Conservation (phyloP, 2,113 vertebrate genomes). For the Corythornis madagascariensis region DNA sequence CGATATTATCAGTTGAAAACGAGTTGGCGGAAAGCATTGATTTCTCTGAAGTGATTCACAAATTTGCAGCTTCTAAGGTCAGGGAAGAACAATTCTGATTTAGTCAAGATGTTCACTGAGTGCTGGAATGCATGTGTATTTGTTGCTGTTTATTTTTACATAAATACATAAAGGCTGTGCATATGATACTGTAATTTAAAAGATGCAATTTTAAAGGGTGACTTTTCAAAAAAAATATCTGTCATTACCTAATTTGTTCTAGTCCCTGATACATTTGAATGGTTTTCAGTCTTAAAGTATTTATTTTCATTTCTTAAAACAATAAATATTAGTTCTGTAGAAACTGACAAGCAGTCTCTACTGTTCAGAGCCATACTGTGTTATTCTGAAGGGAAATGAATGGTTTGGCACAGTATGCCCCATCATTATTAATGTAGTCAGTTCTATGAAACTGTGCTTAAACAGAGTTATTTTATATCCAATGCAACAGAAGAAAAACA, state of each 20-base stretch:
- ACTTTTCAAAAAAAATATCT: neutral
- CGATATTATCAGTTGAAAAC: no score
- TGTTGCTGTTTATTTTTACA: no score
- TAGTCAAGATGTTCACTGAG: no score
- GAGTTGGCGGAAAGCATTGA: no score
- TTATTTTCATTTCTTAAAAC: neutral
- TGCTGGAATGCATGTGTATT: no score
- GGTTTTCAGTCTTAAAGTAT: neutral
- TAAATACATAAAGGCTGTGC: no score
- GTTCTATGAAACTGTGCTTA: neutral
- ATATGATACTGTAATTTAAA: no score
- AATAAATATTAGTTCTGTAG: neutral
- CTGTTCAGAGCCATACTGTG: neutral
- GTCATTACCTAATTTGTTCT: neutral
- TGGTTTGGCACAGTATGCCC: neutral
- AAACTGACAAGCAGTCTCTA: neutral
- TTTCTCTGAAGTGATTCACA: no score
- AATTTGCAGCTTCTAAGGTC: no score
- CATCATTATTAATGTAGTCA: neutral
- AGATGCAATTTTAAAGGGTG: accelerated
- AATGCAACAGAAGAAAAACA: neutral
- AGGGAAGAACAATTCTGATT: no score
- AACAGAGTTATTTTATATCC: neutral
- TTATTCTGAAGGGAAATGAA: neutral
- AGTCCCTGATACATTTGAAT: neutral